Evolutionary conservation across 2,113 vertebrate genomes (phyloP), one percentile per base, ranked within the genome.

Genomic region (Hyperopisus bebe): DNA sequence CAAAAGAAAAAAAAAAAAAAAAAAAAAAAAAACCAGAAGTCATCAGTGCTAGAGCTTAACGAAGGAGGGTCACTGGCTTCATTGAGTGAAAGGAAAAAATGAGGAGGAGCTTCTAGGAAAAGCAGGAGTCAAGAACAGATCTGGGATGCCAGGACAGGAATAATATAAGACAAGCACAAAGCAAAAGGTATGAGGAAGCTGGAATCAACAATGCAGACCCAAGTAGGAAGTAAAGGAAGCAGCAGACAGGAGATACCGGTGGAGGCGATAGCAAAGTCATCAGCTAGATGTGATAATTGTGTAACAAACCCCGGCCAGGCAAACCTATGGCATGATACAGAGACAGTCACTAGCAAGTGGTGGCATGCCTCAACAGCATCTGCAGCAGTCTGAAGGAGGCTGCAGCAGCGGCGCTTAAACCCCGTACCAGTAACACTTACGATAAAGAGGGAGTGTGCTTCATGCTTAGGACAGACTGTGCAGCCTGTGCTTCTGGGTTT

Each of bases 111-210:
- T 35, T 53, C 84, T n/a, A 39, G 11, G 8, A 66, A 17, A 10
- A 47, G 58, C 19, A 8, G 53, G 55, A 90, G 48, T 88, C 83
- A 89, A 86, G 90, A 89, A 42, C 42, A 88, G 19, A 4, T 90
- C 82, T 88, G 21, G 74, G 66, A 90, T 90, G 74, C 89, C n/a
- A 31, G 55, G 35, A 46, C 42, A 53, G 47, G 47, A 42, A 42
- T 5, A 11, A 51, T 39, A 21, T 42, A 31, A 88, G 35, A 9
- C 15, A 2, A 53, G 0, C 47, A 46, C 5, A 62, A 6, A 88
- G 87, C 2, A 35, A 62, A 53, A 19, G 39, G 35, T 21, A 21
- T 55, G 77, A 89, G 51, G 62, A 53, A 42, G n/a, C n/a, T 70
- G 50, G 31, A 89, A 21, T 17, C 13, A 44, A 35, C 42, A 4